Evolutionary conservation across 2,113 vertebrate species (phyloP).

Genomic region (Callorhinus ursinus): DNA sequence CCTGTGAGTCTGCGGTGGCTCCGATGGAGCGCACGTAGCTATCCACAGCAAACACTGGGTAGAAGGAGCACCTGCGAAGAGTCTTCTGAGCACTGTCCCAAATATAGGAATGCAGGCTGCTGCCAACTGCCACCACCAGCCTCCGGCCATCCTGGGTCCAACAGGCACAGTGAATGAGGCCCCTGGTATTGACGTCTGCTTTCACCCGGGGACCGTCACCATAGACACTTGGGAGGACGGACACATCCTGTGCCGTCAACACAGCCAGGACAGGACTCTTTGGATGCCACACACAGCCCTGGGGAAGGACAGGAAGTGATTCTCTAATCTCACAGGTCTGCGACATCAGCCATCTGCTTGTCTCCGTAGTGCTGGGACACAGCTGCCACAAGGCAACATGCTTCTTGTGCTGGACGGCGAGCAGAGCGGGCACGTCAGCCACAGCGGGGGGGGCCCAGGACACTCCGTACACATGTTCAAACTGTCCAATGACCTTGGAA

Average conservation of each 20-base stretch:
- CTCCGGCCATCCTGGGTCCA: slow-evolving; percentile 95
- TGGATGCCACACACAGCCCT: slow-evolving; percentile 97
- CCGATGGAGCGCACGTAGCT: slow-evolving; percentile 91
- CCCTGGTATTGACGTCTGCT: slow-evolving; percentile 88
- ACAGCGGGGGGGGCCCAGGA: slow-evolving; percentile 91
- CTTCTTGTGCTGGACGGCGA: slow-evolving; percentile 95
- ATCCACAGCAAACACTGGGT: slow-evolving; percentile 92
- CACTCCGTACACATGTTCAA: slow-evolving; percentile 94
- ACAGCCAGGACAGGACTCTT: slow-evolving; percentile 91
- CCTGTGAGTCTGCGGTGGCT: slow-evolving; percentile 88
- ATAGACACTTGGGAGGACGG: slow-evolving; percentile 90
- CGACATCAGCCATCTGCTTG: slow-evolving; percentile 91
- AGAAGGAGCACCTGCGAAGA: slow-evolving; percentile 89
- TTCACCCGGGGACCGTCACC: slow-evolving; percentile 89
- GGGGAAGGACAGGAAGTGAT: slow-evolving; percentile 91
- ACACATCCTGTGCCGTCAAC: slow-evolving; percentile 92
- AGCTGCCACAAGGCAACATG: slow-evolving; percentile 94
- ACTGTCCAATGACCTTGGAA: slow-evolving; percentile 94
- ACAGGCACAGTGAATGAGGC: slow-evolving; percentile 93
- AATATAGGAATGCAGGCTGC: slow-evolving; percentile 93
- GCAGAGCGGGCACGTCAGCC: slow-evolving; percentile 86
- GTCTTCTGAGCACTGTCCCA: slow-evolving; percentile 94
- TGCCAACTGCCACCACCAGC: slow-evolving; percentile 93
- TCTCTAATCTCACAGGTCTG: slow-evolving; percentile 94
- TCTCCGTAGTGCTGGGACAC: slow-evolving; percentile 86